Percentiles rank a stretch among this genome's conserved stretches.
phyloP scores from a whole-genome alignment of 37 sponge, comb jelly and placozoan genomes.

The Chondrosia reniformis region DNA sequence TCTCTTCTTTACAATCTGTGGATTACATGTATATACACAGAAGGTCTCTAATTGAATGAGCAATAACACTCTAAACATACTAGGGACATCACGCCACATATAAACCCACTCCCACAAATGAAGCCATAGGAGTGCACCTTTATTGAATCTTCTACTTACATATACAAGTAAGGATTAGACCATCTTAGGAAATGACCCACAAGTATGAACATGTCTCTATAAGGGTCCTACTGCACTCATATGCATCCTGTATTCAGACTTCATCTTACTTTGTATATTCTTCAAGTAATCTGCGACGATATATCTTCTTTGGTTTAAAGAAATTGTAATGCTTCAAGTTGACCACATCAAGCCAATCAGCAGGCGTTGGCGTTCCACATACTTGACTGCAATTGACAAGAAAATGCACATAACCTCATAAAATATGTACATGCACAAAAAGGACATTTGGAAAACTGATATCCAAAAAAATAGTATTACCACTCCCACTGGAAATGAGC shows the following conservation, averaged over 20 bases:
- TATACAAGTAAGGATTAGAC: neutral
- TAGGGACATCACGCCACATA: no score
- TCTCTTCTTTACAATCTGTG: no score
- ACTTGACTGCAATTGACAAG: constrained; percentile 49
- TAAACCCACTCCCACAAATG: neutral
- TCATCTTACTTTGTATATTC: constrained; percentile 62
- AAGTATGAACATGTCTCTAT: neutral
- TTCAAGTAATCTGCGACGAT: constrained; percentile 77
- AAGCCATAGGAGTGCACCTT: neutral
- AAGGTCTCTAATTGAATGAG: no score
- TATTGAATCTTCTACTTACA: neutral
- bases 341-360: constrained; percentile 94
- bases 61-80: no score
- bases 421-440: no score
- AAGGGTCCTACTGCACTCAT: neutral
- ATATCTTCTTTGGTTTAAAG: constrained; percentile 82
- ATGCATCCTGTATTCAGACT: neutral
- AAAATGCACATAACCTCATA: no score
- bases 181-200: neutral
- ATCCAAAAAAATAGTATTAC: no score
- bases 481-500: no score
- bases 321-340: constrained; percentile 73
- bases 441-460: no score
- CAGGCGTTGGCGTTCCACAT: constrained; percentile 93
- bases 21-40: no score